phyloP scores from a whole-genome alignment of 2,888 invertebrate species.

The Melieria crassipennis region DNA sequence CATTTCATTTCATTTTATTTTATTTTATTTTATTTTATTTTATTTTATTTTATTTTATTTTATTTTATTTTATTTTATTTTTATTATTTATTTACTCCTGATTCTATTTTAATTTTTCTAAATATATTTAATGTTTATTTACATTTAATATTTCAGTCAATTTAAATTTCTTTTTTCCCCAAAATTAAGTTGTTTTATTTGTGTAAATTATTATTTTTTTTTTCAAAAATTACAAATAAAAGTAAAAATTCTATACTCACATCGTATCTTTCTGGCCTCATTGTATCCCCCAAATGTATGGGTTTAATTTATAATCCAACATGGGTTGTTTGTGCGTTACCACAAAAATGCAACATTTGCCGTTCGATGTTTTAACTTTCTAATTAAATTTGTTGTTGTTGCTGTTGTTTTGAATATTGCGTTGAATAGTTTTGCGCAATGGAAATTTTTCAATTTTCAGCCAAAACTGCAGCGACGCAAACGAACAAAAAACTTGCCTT shows the following conservation, averaged over 20 bases:
- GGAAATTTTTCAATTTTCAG: neutral
- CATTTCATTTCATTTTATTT: neutral
- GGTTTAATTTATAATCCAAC: constrained; percentile 66
- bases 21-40: neutral
- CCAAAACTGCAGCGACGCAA: neutral
- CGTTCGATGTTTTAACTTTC: constrained; percentile 12
- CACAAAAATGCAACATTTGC: constrained; percentile 47
- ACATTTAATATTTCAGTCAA: no score
- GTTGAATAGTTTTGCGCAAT: neutral
- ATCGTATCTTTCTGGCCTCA: constrained; percentile 66
- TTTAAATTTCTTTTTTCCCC: no score
- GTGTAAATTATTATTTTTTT: no score
- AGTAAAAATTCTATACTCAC: constrained; percentile 52
- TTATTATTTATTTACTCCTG: no score
- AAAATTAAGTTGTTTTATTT: no score
- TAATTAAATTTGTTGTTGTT: constrained; percentile 17
- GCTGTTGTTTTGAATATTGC: no score
- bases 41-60: neutral
- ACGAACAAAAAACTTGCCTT: no score
- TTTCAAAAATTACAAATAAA: neutral
- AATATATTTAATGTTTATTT: no score
- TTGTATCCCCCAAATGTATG: constrained; percentile 66
- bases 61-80: constrained; percentile 1
- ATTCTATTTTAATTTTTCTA: no score
- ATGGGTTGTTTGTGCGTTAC: constrained; percentile 56